Evolutionary conservation across 2,888 invertebrate species (phyloP), one percentile per base, ranked within the genome.

Genomic region (Drosophila kokeensis): DNA sequence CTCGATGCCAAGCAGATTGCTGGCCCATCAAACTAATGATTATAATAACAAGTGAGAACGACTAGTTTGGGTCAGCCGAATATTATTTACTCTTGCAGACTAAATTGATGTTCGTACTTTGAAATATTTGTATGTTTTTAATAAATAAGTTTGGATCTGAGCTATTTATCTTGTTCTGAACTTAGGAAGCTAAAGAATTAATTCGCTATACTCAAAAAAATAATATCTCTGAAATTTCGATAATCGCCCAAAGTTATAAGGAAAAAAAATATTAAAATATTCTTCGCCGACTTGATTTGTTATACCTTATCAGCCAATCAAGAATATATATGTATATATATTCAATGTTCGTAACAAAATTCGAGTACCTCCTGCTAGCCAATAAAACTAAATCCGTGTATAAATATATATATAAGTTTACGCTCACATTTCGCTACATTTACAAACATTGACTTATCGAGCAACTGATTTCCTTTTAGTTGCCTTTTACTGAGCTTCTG

Each of bases 401-500:
- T 38, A 38, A 4, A 24, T 45, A 45, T 21, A 13, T 45, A 45
- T 15, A 21, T 3, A 21, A n/a, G n/a, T 13, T 24, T 18, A 34
- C 2, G 3, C 6, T 24, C 45, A 21, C 42, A 3, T 24, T 53
- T 15, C 4, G 18, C 10, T 2, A 40, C 48, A 55, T 32, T 40
- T 55, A 49, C 32, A 34, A 54, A 30, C 49, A 67, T 49, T 67
- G 54, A 36, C 54, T 29, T 48, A 21, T 48, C 36, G n/a, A 32
- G 27, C 58, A 67, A 36, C 54, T 48, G 65, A 40, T 49, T 65
- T 40, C 27, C 40, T 65, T 38, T 32, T 50, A 32, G 21, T 65
- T 32, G 34, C 24, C 38, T 38, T 24, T 50, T 24, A 0, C 45
- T 61, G 34, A 8, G 42, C 27, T 30, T 27, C 10, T n/a, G 7